Evolutionary conservation across 1,140 invertebrate species (phyloP), one percentile per base, ranked within the genome.

Genomic region (Anastatus disparis): DNA sequence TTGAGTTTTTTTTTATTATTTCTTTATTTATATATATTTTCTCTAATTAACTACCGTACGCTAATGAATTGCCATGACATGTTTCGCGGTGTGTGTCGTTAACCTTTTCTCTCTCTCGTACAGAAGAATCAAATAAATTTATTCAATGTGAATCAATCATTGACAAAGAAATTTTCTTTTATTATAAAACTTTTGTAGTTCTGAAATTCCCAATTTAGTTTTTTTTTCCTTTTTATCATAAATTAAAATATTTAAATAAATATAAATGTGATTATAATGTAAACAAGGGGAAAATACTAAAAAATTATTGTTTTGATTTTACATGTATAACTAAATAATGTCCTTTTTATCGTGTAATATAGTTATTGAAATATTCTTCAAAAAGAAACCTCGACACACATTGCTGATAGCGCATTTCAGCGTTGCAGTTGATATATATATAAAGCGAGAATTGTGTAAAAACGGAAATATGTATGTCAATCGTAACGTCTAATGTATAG

Each of bases 51-150:
- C n/a, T n/a, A 79, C 74, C 27, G n/a, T n/a, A n/a, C n/a, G 76
- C 76, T 79, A 81, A 83, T 80, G 80, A 84, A 79, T 82, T 77
- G 67, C 82, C 81, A 73, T 84, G 82, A 84, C 82, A 83, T 74
- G 74, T 80, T 84, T 85, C 15, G 26, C 27, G 27, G 40, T 70
- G 73, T n/a, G n/a, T 78, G 77, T 81, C 77, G 71, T 79, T 77
- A 79, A 79, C 77, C 76, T 69, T 56, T 69, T 15, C 10, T 35
- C 31, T 35, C n/a, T n/a, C n/a, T n/a, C n/a, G n/a, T n/a, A n/a
- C n/a, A n/a, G n/a, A n/a, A n/a, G n/a, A n/a, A n/a, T n/a, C n/a
- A n/a, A n/a, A n/a, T n/a, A n/a, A n/a, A n/a, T n/a, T n/a, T n/a
- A n/a, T n/a, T n/a, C n/a, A n/a, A n/a, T n/a, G n/a, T n/a, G n/a